A percentile compares a stretch with the other conserved stretches of the same genome.
phyloP scores from a whole-genome alignment of 1,140 invertebrate species.

The Ceratina japonica region DNA sequence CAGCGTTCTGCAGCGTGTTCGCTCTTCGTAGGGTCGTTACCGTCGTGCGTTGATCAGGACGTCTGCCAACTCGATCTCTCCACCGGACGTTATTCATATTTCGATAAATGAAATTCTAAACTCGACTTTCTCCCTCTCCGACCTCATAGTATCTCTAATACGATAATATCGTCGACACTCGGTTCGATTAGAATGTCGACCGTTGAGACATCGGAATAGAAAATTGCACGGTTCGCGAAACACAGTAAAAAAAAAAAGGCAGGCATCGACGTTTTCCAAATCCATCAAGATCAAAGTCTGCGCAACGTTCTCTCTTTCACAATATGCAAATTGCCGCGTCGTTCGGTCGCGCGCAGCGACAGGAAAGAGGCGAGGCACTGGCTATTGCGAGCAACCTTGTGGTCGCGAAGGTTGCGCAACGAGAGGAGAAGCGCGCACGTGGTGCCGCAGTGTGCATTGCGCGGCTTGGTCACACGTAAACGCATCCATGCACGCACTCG shows the following conservation, averaged over 20 bases:
- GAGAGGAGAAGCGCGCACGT: constrained; percentile 62
- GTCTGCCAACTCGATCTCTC: too few species aligned
- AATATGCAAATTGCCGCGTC: background rate
- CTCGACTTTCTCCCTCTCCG: too few species aligned
- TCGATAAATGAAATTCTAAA: too few species aligned
- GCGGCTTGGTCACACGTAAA: constrained; percentile 41
- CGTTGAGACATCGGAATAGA: too few species aligned
- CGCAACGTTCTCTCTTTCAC: background rate
- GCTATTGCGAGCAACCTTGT: constrained; percentile 62
- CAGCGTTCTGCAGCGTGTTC: background rate
- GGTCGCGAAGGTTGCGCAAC: constrained; percentile 68
- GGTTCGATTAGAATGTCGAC: too few species aligned
- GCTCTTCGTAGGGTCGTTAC: background rate
- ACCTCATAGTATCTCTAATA: too few species aligned
- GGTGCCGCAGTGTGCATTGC: constrained; percentile 54
- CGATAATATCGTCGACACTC: too few species aligned
- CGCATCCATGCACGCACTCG: constrained; percentile 34
- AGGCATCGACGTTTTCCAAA: background rate
- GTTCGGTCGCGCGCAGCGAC: constrained; percentile 6
- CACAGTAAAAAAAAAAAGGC: background rate
- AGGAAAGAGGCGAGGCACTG: constrained; percentile 19
- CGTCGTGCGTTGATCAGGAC: background rate
- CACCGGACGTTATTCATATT: too few species aligned
- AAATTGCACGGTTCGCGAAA: too few species aligned
- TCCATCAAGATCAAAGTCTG: background rate